phyloP scores from a whole-genome alignment of 2,113 vertebrate genomes.

The Ctenodactylus gundi region DNA sequence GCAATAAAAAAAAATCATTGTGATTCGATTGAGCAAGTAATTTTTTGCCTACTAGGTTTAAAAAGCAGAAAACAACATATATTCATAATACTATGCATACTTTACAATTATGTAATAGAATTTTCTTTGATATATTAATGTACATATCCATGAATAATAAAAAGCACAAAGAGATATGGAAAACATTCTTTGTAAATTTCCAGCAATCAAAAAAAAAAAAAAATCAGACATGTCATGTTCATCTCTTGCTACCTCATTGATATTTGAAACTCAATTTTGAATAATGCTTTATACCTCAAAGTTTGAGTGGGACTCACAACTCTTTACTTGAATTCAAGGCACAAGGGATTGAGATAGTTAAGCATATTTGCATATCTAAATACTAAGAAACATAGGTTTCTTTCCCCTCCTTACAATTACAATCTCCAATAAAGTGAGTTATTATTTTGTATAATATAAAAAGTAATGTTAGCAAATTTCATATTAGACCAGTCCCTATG shows the following conservation, averaged over 20 bases:
- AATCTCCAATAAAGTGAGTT: neutral
- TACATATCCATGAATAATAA: neutral
- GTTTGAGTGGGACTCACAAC: neutral
- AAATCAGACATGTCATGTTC: neutral
- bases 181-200: neutral
- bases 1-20: too few species aligned
- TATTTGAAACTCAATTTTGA: neutral
- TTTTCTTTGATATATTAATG: neutral
- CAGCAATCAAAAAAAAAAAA: neutral
- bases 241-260: neutral
- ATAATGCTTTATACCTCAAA: neutral
- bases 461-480: neutral
- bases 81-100: neutral
- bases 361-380: neutral
- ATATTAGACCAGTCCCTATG: neutral
- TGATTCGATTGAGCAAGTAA: neutral
- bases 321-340: neutral
- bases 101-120: neutral
- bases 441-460: neutral
- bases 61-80: neutral
- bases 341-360: neutral
- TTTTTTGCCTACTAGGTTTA: neutral
- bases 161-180: neutral
- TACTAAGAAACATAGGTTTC: neutral
- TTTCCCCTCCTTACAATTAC: neutral